Evolutionary conservation across 2,113 vertebrate species (phyloP), one percentile per base, ranked within the genome.

Genomic region (Galemys pyrenaicus): DNA sequence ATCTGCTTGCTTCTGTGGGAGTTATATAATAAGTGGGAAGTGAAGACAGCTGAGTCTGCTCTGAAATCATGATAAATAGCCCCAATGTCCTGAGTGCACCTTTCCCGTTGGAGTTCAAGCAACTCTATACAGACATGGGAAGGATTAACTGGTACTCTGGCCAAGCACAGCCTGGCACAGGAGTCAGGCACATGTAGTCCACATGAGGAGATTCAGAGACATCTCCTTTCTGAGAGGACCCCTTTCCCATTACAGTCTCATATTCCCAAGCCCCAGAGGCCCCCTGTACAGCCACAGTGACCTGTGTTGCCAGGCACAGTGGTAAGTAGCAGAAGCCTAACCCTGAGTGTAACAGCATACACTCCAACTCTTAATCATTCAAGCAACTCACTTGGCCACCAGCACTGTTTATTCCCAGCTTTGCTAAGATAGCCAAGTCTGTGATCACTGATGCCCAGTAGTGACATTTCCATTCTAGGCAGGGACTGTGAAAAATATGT

Each of bases 401-500:
- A 97, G 79, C n/a, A 74, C 56, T 4, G 0, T 92, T 94, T 97
- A 88, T 96, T 96, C 94, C 94, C 89, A 92, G 58, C 96, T 91
- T 93, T 95, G 20, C 80, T 88, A 91, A 81, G 35, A 51, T 94
- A 82, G 97, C 70, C 88, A 97, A 95, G 32, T 94, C 94, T 97
- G 80, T 95, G 95, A 96, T 87, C 68, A 87, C 68, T 97, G 94
- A 94, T 95, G 96, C 84, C 96, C 19, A 93, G 97, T 84, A 97
- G 92, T 95, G 64, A 92, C 82, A 92, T 97, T 85, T 94, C 96
- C 93, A 94, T 96, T 95, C 88, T 89, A 96, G 79, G 79, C 91
- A 96, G 87, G 16, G 56, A 95, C 75, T 89, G 35, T 96, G 39
- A 97, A 97, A 97, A 97, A 94, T 41, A 44, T 80, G 35, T 65